Base-by-base conservation (phyloP, 2,888 invertebrate genomes). In the Tuberolachnus salignus region DNA sequence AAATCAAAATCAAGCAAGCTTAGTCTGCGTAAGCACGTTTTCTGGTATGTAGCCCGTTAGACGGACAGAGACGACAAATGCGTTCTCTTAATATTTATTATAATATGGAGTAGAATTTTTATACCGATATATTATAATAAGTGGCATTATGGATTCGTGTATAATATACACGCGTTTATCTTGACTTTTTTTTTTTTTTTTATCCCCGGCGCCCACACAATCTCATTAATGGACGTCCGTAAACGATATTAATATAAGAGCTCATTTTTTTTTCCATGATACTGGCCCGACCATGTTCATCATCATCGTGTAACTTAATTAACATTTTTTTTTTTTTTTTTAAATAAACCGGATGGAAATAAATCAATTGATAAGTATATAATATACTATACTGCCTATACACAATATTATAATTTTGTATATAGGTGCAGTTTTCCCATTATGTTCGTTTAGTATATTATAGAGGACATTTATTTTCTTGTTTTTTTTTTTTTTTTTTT, bases 331-430 rank as follows among this genome's bases (percentile, higher is more conserved):
- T 34, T 34, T 55, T 74, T 53, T 34, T 34, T 34, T 34, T 34
- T 34, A 6, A 4, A 42, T 61, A 23, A 46, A 75, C 74, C 64
- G 74, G 74, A 75, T 66, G 66, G 42, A 55, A 44, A 55, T 75
- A 75, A 75, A 75, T 75, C 64, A 75, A 75, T 66, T 44, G 61
- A 61, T 61, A 72, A 72, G 34, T 34, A 34, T 6, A n/a, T n/a
- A n/a, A n/a, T n/a, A n/a, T n/a, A n/a, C n/a, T n/a, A n/a, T n/a
- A n/a, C n/a, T n/a, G 34, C 34, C 3, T 34, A 6, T 34, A 34
- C 34, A 34, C 6, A 34, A 34, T 34, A 34, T 34, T 34, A 34
- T 34, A 34, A 34, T 34, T 4, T 34, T 6, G 34, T 34, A 34
- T 34, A 34, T 6, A 6, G 34, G n/a, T n/a, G n/a, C n/a, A n/a